Base-by-base conservation (phyloP, 2,797 vertebrate species). In the Remorina albescens region DNA sequence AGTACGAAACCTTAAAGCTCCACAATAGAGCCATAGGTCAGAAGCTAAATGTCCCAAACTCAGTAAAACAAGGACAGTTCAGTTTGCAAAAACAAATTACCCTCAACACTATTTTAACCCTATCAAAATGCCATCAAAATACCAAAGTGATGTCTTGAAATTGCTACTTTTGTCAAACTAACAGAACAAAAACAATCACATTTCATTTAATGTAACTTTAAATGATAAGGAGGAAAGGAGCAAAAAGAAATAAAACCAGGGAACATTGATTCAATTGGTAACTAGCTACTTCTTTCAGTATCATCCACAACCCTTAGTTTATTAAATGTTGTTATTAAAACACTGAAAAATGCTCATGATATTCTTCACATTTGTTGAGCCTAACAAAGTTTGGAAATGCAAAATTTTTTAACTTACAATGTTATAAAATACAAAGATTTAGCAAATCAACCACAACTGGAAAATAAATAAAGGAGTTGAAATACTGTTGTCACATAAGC, bases 21-120 rank as follows among this genome's bases (percentile, higher is more conserved):
- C 34, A 19, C 56, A n/a, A 18, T 28, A 26, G 16, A 71, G 44
- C 50, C 47, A 67, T 54, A 57, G 58, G 19, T 37, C 46, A 51
- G 39, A 51, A 41, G 26, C 26, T 15, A 61, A 37, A 39, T 9
- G n/a, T 46, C 47, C 23, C 41, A 16, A 44, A 53, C 21, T 47
- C 26, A 7, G 25, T 9, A 1, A 74, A 67, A 64, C 32, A 59
- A 51, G 2, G 34, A 21, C 0, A 0, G 16, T 26, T 66, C 11
- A 19, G 12, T n/a, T n/a, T n/a, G n/a, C n/a, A n/a, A n/a, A n/a
- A n/a, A n/a, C n/a, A n/a, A n/a, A n/a, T n/a, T n/a, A n/a, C n/a
- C n/a, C n/a, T n/a, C n/a, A n/a, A n/a, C n/a, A n/a, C n/a, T n/a
- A n/a, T n/a, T n/a, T n/a, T n/a, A n/a, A n/a, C n/a, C n/a, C n/a